Evolutionary conservation across 64 coral and sea anemone species (phyloP), one percentile per base, ranked within the genome.

Genomic region (Dendrophyllia cribrosa): DNA sequence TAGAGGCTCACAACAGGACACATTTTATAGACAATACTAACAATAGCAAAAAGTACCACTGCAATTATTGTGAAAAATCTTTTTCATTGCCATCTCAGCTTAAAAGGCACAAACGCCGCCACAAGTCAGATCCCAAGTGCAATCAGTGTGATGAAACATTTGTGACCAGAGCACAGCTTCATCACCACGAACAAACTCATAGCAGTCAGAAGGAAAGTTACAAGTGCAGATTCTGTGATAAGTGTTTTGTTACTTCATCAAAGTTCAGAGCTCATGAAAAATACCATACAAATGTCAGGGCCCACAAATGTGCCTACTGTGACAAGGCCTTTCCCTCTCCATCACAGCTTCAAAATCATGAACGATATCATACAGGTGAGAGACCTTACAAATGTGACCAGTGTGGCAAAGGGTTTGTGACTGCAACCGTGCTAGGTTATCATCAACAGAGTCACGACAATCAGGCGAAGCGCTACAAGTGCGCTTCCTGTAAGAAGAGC

Each of bases 321-420:
- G 50, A 76, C 3, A 89, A 89, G 58, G 7, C 88, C 5, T 89
- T 89, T 53, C 16, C 16, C 11, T 19, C 52, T 7, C 73, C 74
- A 22, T 66, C 56, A 20, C 76, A 75, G 24, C 58, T 89, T 20
- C 45, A 79, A 21, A 66, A 21, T n/a, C 88, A 89, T 79, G n/a
- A 16, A 21, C 58, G 88, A 16, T 66, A 45, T 44, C 88, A 89
- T 66, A 89, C 74, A 15, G 88, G 88, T 13, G 71, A 78, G 3
- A 77, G 77, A 78, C 88, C 88, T 12, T 89, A 79, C 61, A 60
- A 77, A 69, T 89, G 88, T 53, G 58, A 78, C 19, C 50, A 23
- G 34, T 89, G 88, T 68, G 56, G 20, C 9, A 78, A 51, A 59
- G 59, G n/a, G 21, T 89, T 89, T 67, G n/a, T 74, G 12, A 19